Conservation (phyloP, 1,140 invertebrate genomes). For the Drosophila seguyi region DNA sequence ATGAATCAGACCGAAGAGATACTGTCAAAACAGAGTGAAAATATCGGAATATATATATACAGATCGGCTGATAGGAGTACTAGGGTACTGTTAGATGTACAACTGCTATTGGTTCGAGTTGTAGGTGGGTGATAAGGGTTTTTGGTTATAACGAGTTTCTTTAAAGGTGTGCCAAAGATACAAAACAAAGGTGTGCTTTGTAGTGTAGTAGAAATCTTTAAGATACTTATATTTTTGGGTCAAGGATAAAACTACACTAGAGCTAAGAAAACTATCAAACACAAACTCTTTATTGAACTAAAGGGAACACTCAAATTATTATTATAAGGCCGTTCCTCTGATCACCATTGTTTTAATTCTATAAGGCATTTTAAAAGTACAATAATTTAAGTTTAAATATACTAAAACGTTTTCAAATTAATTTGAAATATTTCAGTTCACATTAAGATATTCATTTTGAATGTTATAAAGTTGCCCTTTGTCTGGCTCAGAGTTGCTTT, state of each 20-base stretch:
- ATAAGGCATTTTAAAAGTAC: too few species aligned
- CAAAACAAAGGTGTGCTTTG: background rate
- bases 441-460: background rate
- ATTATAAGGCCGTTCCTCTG: background rate
- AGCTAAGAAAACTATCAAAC: background rate
- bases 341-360: too few species aligned
- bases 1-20: conserved; percentile 26
- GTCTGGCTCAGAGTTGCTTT: conserved; percentile 4
- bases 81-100: background rate
- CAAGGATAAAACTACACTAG: conserved; percentile 1
- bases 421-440: background rate
- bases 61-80: conserved; percentile 8
- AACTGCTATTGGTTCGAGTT: background rate
- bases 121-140: conserved; percentile 26
- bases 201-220: background rate
- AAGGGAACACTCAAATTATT: background rate
- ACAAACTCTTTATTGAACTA: background rate
- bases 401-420: too few species aligned
- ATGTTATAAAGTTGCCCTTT: background rate
- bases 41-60: conserved; percentile 1
- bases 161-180: conserved; percentile 7
- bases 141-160: background rate
- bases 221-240: conserved; percentile 5
- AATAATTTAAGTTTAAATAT: too few species aligned
- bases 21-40: conserved; percentile 22